These are phyloP conservation scores for Liodrosophila aerea DNA, from an alignment of 2,888 invertebrate genomes.

Conservation along the genomic window DNA sequence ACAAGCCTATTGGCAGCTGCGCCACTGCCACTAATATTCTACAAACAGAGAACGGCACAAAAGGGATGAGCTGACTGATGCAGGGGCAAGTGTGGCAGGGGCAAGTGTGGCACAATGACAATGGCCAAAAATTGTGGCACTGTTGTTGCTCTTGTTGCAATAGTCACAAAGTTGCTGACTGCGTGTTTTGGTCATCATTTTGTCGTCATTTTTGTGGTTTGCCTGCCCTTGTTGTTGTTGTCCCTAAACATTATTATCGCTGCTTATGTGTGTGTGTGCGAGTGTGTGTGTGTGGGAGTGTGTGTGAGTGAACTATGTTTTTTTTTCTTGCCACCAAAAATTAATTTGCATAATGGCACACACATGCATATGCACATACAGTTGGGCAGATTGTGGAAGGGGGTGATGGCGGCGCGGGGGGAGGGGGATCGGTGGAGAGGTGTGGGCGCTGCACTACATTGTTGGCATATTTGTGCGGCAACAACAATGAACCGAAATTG, in stretches of 20 bases:
- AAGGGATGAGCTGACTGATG: neutral
- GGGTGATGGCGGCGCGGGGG: neutral
- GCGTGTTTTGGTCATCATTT: conserved; percentile 69
- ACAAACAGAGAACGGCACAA: conserved; percentile 15
- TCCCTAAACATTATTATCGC: conserved; percentile 45
- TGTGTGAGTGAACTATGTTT: conserved; percentile 26
- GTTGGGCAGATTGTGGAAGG: neutral
- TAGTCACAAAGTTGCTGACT: conserved; percentile 73
- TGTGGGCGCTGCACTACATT: conserved; percentile 11
- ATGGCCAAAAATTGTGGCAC: conserved; percentile 27
- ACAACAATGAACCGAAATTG: conserved; percentile 21
- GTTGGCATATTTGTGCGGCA: conserved; percentile 46
- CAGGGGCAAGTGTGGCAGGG: neutral
- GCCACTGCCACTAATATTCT: too few relatives aligned
- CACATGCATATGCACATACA: conserved; percentile 12
- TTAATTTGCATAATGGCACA: conserved; percentile 69
- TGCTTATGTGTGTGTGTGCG: conserved; percentile 3
- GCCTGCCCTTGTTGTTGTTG: conserved; percentile 25
- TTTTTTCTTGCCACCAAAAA: conserved; percentile 65
- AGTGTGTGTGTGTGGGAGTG: conserved; percentile 12
- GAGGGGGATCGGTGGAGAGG: neutral
- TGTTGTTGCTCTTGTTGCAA: conserved; percentile 52
- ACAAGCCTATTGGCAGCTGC: conserved; percentile 13
- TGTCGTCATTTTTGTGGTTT: conserved; percentile 69
- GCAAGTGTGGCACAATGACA: conserved; percentile 7